Conservation (phyloP, 2,797 vertebrate genomes). For the Pangasius macronema region DNA sequence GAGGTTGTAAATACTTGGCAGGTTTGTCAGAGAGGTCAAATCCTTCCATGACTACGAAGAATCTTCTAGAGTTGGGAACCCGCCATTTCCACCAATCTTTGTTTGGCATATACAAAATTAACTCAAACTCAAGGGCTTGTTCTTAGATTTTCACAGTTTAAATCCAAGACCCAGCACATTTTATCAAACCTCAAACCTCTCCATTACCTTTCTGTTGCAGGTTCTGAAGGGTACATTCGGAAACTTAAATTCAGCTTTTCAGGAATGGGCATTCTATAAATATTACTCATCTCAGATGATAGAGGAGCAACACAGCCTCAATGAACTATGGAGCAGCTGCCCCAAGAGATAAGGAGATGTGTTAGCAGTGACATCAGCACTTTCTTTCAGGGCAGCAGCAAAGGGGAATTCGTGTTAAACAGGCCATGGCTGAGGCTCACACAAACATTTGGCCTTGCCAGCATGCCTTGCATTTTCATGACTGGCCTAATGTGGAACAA, state of each 20-base stretch:
- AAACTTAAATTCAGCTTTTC: conserved; percentile 14
- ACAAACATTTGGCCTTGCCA: conserved; percentile 49
- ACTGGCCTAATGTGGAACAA: conserved; percentile 26
- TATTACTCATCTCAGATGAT: conserved; percentile 37
- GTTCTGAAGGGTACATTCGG: not conserved
- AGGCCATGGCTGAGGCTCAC: conserved; percentile 44
- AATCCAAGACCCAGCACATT: not conserved
- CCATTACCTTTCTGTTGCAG: not conserved
- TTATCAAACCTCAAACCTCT: not conserved
- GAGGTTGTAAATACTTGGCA: conserved; percentile 75
- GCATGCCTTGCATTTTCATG: conserved; percentile 37
- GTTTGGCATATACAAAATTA: not conserved
- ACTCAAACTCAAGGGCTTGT: not conserved
- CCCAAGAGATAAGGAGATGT: conserved; percentile 45
- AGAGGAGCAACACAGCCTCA: conserved; percentile 37
- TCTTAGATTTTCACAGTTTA: not conserved
- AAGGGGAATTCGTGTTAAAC: conserved; percentile 38
- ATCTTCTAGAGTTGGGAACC: not conserved
- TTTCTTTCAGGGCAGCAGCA: conserved; percentile 36
- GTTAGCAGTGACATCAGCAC: conserved; percentile 57
- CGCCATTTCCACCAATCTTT: not conserved
- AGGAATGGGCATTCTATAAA: conserved; percentile 10
- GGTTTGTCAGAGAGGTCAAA: conserved; percentile 66
- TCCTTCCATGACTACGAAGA: conserved; percentile 31
- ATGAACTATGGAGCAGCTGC: conserved; percentile 48